Base-by-base conservation (phyloP, 1,140 invertebrate genomes). In the Leptoteleia sp. region DNA sequence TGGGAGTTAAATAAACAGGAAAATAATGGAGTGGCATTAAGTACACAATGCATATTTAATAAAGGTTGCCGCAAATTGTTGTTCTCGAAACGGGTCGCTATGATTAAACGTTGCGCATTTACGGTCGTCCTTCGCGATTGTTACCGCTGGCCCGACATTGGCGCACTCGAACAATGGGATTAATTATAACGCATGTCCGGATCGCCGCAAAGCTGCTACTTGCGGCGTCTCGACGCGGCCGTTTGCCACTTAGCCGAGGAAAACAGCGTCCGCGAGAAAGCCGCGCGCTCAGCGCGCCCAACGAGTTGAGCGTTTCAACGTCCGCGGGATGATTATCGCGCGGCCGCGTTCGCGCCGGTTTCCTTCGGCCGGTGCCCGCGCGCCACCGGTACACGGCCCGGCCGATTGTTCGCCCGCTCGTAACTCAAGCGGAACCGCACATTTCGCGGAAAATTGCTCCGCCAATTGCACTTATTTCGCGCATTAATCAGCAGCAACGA, bases 131-230 rank as follows among this genome's bases (percentile, higher is more conserved):
- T 82, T 65, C 45, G 70, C 75, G 79, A 83, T 83, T 80, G 79
- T 81, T 79, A 64, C 77, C 71, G 71, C 80, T 76, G 72, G 43
- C 65, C 70, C 65, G 77, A n/a, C n/a, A n/a, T n/a, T n/a, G n/a
- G n/a, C n/a, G n/a, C n/a, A n/a, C n/a, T n/a, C 76, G 80, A 87
- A 87, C 84, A 87, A 87, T 86, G 61, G 80, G 80, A 87, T 87
- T 87, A 88, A 88, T 88, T 86, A 87, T 84, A 87, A 83, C 80
- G 83, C 82, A 70, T 83, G 82, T 82, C 79, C 57, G 80, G 67
- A 87, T 85, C 79, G 82, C 82, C 82, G 75, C 82, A 81, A 64
- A 81, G 65, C 80, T 38, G 81, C 76, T 83, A 84, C 83, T 86
- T 81, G 81, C 76, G 81, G 81, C 70, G 82, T 81, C 62, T 76